Evolutionary conservation across 2,113 vertebrate species (phyloP).

Genomic region (Elephantulus edwardii): DNA sequence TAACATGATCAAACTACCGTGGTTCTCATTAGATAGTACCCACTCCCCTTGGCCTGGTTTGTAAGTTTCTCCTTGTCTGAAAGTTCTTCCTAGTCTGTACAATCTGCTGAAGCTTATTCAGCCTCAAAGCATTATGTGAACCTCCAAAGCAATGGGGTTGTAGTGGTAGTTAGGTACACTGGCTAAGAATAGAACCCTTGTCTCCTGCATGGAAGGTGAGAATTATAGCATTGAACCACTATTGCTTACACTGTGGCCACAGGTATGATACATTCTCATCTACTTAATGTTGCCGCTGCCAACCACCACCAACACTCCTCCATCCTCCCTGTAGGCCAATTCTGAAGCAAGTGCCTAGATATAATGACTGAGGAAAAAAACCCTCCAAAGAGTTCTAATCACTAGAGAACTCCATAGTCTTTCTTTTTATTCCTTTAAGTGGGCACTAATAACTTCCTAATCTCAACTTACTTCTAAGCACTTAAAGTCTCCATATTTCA

Average conservation of each 20-base stretch:
- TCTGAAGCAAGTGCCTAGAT: background rate
- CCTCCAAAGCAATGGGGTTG: background rate
- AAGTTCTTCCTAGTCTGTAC: background rate
- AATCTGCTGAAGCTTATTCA: background rate
- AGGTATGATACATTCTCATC: background rate
- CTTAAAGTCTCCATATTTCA: slow-evolving; percentile 86
- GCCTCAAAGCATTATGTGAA: background rate
- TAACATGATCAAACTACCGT: background rate
- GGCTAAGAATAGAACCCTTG: background rate
- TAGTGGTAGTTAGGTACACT: background rate
- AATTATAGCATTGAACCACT: background rate
- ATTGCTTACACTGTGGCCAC: background rate
- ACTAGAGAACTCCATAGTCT: background rate
- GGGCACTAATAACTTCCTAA: slow-evolving; percentile 26
- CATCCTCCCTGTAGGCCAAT: background rate
- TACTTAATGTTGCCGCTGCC: background rate
- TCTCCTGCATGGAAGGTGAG: background rate
- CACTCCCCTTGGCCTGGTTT: background rate
- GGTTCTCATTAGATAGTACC: background rate
- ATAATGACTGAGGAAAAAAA: background rate
- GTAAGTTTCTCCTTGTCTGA: too few species aligned
- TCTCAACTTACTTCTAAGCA: slow-evolving; percentile 86
- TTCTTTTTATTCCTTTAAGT: background rate
- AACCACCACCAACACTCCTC: background rate
- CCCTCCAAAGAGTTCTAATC: background rate